A percentile compares a stretch with the other conserved stretches of the same genome.
These are phyloP conservation scores for Drosophila eugracilis DNA, from an alignment of 1,140 invertebrate genomes.

Conservation along the genomic window DNA sequence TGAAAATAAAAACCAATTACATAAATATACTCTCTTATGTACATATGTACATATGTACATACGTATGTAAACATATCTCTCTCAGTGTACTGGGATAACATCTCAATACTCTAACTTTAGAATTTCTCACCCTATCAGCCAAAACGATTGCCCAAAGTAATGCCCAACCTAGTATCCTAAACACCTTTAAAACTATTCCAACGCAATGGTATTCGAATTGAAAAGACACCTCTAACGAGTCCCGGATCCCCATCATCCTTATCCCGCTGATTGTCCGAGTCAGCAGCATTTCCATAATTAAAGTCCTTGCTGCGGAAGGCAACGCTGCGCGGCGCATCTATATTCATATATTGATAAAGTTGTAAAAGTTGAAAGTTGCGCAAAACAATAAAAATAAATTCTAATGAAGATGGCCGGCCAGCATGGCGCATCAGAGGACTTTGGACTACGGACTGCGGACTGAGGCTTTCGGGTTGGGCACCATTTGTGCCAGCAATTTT, in stretches of 20 bases:
- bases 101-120: background rate
- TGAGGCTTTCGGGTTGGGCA: constrained; percentile 39
- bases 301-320: constrained; percentile 49
- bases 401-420: constrained; percentile 79
- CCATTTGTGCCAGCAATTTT: constrained; percentile 79
- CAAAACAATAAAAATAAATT: constrained; percentile 83
- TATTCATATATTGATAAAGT: constrained; percentile 84
- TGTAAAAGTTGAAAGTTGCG: constrained; percentile 81
- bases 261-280: constrained; percentile 20
- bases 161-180: background rate
- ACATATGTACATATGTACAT: no score
- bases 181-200: constrained; percentile 1
- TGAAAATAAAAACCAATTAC: no score
- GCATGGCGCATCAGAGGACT: constrained; percentile 61
- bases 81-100: no score
- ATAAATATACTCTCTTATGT: no score
- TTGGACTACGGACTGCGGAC: background rate
- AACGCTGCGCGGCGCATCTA: constrained; percentile 52
- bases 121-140: background rate
- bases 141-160: background rate
- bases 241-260: constrained; percentile 14
- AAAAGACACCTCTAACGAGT: constrained; percentile 1
- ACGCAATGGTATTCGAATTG: background rate
- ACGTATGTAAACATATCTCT: no score
- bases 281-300: constrained; percentile 65